Conservation (phyloP, 2,888 invertebrate species). For the Athalia rosae region DNA sequence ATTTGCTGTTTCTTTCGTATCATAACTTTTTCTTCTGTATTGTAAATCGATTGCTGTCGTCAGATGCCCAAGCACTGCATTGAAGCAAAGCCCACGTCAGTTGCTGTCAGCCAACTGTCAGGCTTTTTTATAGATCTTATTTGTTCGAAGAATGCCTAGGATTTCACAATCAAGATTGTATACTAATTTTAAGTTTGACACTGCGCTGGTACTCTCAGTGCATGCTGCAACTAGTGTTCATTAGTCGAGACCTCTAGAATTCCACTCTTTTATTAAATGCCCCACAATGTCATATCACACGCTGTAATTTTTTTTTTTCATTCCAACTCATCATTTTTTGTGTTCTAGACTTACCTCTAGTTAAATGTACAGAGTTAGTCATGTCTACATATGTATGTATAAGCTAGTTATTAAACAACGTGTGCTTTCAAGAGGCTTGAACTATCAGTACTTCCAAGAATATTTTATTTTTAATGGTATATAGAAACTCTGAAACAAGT, state of each 20-base stretch:
- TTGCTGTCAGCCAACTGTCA: slow-evolving; percentile 49
- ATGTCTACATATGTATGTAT: neutral
- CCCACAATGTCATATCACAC: slow-evolving; percentile 44
- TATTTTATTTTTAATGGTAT: neutral
- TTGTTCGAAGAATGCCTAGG: slow-evolving; percentile 57
- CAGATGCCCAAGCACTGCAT: slow-evolving; percentile 9
- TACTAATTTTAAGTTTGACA: slow-evolving; percentile 68
- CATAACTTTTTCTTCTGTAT: slow-evolving; percentile 26
- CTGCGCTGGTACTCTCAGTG: slow-evolving; percentile 43
- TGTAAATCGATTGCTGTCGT: slow-evolving; percentile 6
- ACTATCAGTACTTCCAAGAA: neutral
- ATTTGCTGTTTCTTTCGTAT: slow-evolving; percentile 14
- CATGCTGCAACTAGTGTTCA: slow-evolving; percentile 40
- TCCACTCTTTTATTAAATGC: slow-evolving; percentile 9
- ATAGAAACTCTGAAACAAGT: slow-evolving; percentile 19
- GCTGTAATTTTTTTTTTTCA: slow-evolving; percentile 47
- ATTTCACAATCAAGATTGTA: slow-evolving; percentile 64
- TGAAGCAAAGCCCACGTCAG: slow-evolving; percentile 15
- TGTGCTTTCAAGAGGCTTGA: neutral
- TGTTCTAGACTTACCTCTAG: slow-evolving; percentile 12
- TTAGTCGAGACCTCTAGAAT: slow-evolving; percentile 17
- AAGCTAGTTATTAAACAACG: slow-evolving; percentile 19
- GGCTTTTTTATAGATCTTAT: slow-evolving; percentile 63
- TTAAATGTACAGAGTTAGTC: slow-evolving; percentile 6
- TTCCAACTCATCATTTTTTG: slow-evolving; percentile 18